phyloP scores from a whole-genome alignment of 1,140 invertebrate species.

The Solen grandis region DNA sequence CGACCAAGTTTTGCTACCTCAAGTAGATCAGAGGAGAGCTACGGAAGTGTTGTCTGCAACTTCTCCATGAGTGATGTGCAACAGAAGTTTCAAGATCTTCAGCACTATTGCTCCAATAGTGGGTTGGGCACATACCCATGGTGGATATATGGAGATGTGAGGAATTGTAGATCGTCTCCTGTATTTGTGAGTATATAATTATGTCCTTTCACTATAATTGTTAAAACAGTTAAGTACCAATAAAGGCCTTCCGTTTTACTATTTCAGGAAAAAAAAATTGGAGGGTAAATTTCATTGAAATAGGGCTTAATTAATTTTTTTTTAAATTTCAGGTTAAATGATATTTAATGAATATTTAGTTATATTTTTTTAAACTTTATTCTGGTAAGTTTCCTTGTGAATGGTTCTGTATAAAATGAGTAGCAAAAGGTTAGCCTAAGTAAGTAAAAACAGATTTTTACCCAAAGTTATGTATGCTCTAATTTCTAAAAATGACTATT shows the following conservation, averaged over 20 bases:
- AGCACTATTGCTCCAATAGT: slow-evolving; percentile 37
- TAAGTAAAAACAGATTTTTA: no score
- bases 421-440: no score
- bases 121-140: slow-evolving; percentile 13
- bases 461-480: no score
- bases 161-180: neutral
- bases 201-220: no score
- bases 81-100: slow-evolving; percentile 19
- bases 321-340: slow-evolving; percentile 2
- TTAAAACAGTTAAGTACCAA: no score
- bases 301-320: neutral
- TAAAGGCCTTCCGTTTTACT: no score
- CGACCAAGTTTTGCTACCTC: neutral
- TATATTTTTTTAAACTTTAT: no score
- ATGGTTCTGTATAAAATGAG: no score
- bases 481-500: no score
- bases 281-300: neutral
- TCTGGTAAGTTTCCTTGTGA: no score
- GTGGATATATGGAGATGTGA: slow-evolving; percentile 38
- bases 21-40: neutral
- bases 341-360: no score
- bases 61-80: slow-evolving; percentile 25
- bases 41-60: slow-evolving; percentile 56
- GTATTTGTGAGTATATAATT: neutral
- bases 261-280: slow-evolving; percentile 1